Evolutionary conservation across 2,797 vertebrate genomes (phyloP).

Genomic region (Corythornis leucogaster): DNA sequence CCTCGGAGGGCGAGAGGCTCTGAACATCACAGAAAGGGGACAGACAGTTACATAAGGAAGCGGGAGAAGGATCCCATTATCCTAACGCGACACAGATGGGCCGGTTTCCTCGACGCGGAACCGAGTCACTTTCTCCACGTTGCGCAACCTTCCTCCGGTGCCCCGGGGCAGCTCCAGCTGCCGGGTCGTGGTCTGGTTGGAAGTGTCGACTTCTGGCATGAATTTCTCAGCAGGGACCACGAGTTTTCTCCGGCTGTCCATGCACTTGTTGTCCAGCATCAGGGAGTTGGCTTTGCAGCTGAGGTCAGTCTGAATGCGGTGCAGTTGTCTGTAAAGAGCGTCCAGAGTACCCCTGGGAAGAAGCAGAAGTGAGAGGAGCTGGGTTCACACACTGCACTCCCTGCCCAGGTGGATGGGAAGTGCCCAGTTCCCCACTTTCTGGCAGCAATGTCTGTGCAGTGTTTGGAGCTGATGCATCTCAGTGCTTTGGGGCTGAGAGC

Average conservation of each 20-base stretch:
- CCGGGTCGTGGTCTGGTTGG: conserved; percentile 72
- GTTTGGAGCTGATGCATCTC: accelerated
- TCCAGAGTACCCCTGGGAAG: conserved; percentile 71
- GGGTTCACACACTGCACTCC: not conserved
- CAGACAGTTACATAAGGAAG: conserved; percentile 21
- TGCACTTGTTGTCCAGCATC: conserved; percentile 78
- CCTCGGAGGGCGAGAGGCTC: not conserved
- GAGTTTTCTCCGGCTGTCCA: conserved; percentile 77
- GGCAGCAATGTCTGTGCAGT: not conserved
- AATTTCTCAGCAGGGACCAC: conserved; percentile 70
- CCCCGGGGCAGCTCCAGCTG: conserved; percentile 65
- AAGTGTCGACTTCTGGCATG: conserved; percentile 71
- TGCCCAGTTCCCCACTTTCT: not conserved
- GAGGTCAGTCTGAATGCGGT: conserved; percentile 73
- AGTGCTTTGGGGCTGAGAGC: not conserved
- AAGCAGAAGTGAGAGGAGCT: not conserved
- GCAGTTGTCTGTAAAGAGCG: conserved; percentile 74
- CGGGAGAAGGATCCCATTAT: not conserved
- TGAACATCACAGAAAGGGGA: not conserved
- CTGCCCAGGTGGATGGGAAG: not conserved
- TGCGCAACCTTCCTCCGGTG: not conserved
- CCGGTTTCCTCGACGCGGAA: not conserved
- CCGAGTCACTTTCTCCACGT: not conserved
- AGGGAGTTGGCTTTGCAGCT: conserved; percentile 77
- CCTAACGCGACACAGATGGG: not conserved